These are phyloP conservation scores for Cephus pulcher DNA, from an alignment of 2,888 invertebrate genomes.

Conservation along the genomic window DNA sequence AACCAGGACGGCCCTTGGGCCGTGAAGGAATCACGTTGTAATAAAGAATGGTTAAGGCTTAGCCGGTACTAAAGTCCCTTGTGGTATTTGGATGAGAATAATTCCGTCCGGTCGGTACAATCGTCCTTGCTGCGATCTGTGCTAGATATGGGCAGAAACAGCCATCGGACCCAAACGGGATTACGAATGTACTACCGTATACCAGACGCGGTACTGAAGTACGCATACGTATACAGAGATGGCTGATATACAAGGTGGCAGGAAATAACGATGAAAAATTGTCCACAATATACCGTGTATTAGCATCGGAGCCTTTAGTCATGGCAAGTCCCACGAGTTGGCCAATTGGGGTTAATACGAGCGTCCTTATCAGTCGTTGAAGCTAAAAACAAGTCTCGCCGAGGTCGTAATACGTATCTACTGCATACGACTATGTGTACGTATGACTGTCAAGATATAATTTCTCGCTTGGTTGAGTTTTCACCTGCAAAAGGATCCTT, in stretches of 20 bases:
- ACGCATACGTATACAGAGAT: background rate
- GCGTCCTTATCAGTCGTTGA: background rate
- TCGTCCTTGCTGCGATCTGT: background rate
- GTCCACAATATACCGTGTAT: background rate
- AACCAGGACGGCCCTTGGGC: background rate
- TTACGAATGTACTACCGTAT: background rate
- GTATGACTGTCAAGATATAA: constrained; percentile 34
- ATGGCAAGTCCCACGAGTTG: background rate
- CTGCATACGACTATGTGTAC: background rate
- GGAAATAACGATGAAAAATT: background rate
- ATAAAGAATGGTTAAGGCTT: background rate
- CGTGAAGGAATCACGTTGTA: background rate
- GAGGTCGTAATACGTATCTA: background rate
- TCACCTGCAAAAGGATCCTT: constrained; percentile 34
- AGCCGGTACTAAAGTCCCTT: background rate
- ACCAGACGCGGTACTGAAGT: background rate
- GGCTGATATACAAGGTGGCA: background rate
- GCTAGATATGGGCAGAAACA: background rate
- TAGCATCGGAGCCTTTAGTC: background rate
- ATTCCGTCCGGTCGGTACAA: background rate
- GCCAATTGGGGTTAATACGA: background rate
- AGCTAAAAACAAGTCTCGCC: background rate
- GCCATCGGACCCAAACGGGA: background rate
- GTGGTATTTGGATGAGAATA: background rate
- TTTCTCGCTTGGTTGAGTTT: constrained; percentile 49